These are phyloP conservation scores for Micromussa lordhowensis DNA, from an alignment of 92 coral and sea anemone genomes.

Conservation along the genomic window DNA sequence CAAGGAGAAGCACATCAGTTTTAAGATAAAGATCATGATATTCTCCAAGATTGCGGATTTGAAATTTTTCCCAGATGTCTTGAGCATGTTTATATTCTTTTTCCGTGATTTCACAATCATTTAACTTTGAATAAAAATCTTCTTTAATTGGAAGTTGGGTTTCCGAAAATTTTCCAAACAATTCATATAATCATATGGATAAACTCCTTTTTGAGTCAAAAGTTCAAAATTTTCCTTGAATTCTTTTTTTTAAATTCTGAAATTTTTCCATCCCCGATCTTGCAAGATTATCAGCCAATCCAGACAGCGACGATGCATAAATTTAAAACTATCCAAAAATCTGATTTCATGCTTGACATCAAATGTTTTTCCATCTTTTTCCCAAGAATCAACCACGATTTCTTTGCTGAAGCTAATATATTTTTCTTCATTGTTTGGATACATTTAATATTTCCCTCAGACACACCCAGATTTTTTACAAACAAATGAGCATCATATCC, in stretches of 20 bases:
- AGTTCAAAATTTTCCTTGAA: no score
- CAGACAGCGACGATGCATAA: conserved; percentile 50
- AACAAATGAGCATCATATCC: no score
- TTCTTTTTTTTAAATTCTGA: no score
- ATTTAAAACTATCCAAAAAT: conserved; percentile 62
- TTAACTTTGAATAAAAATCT: not conserved
- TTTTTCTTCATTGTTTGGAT: conserved; percentile 55
- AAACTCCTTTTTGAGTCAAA: not conserved
- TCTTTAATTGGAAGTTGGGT: conserved; percentile 17
- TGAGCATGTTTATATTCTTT: conserved; percentile 42
- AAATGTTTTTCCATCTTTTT: conserved; percentile 38
- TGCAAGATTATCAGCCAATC: not conserved
- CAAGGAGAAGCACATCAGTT: conserved; percentile 18
- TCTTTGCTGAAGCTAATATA: conserved; percentile 58
- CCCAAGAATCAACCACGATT: no score
- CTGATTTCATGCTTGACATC: conserved; percentile 43
- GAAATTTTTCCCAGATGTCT: conserved; percentile 26
- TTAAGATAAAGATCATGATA: conserved; percentile 38
- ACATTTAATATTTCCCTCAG: no score
- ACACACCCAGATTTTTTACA: no score
- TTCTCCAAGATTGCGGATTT: not conserved
- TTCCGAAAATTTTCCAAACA: not conserved
- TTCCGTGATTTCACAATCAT: not conserved
- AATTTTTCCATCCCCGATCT: no score
- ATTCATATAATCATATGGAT: not conserved